Base-by-base conservation (phyloP, 2,113 vertebrate genomes). In the Bagarius yarrelli region DNA sequence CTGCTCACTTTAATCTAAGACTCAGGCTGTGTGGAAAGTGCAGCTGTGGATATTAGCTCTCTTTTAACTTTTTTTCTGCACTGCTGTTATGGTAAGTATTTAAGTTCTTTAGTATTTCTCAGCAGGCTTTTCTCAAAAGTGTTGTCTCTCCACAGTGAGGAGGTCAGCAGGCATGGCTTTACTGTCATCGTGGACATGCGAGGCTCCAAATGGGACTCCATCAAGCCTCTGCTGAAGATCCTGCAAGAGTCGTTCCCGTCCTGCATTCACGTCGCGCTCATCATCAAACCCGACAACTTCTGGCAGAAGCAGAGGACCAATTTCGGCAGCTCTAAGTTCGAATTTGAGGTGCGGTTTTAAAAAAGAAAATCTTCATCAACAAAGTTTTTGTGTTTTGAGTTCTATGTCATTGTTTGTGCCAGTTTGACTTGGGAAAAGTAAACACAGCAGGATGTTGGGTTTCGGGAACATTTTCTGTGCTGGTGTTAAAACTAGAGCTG, bases 181-280 rank as follows among this genome's bases (percentile, higher is more conserved):
- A 99, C 98, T 0, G 98, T 99, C 89, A 98, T 99, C 53, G 97
- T 98, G 94, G 97, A 99, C 94, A 99, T 99, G 97, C 98, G 98
- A 30, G 96, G 97, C 64, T 99, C 97, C 83, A 99, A 99, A 87
- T 99, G 98, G 98, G 98, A 99, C 91, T 97, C 96, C 87, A 99
- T 99, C 90, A 98, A 98, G 84, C 98, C 98, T 12, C 92, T 99
- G 86, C 93, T 99, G 91, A 99, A 99, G 93, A 98, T 97, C 89
- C 91, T 99, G 55, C 98, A 99, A 88, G 98, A 99, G 87, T 98
- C 96, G 1, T 99, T 99, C 82, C 97, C 97, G 0, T 95, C 95
- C 88, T 98, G 96, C 90, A 98, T 99, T 89, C 97, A 99, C 86
- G 95, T 99, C 78, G 96, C 97, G 47, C 96, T 99, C 89, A 98